phyloP scores from a whole-genome alignment of 2,888 invertebrate genomes.

The Noctua janthe region DNA sequence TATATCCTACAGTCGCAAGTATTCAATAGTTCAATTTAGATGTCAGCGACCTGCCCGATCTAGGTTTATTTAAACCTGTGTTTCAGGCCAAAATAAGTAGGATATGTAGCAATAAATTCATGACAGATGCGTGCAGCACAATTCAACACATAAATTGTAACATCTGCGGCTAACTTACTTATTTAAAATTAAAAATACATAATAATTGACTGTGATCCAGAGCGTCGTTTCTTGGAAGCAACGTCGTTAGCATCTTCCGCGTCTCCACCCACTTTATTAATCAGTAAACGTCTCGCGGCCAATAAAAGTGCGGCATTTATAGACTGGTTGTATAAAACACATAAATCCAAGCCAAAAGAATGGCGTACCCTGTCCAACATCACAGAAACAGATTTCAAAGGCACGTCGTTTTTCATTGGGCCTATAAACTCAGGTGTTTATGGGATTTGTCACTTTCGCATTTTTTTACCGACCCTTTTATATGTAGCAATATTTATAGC shows the following conservation, averaged over 20 bases:
- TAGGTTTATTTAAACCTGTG: too few relatives aligned
- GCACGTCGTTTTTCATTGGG: conserved; percentile 84
- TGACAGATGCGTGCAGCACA: neutral
- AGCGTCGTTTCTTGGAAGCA: conserved; percentile 82
- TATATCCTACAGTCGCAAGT: too few relatives aligned
- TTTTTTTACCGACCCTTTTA: conserved; percentile 70
- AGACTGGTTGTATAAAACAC: conserved; percentile 86
- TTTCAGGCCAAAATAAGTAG: too few relatives aligned
- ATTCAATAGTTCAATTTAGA: too few relatives aligned
- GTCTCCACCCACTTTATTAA: conserved; percentile 88
- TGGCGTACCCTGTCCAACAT: conserved; percentile 84
- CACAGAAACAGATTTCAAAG: conserved; percentile 88
- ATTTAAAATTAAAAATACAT: conserved; percentile 58
- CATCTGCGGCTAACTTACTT: conserved; percentile 28
- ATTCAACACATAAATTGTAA: conserved; percentile 42
- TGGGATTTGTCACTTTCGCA: conserved; percentile 81
- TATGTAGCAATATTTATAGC: conserved; percentile 65
- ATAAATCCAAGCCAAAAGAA: conserved; percentile 87
- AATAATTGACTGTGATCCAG: conserved; percentile 64
- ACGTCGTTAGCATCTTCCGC: conserved; percentile 84
- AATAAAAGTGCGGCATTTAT: conserved; percentile 88
- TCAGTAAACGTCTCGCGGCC: conserved; percentile 88
- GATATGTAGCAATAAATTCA: conserved; percentile 1
- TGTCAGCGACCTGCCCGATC: too few relatives aligned
- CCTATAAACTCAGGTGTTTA: conserved; percentile 87